Evolutionary conservation across 1,140 invertebrate genomes (phyloP).

Genomic region (Aphaenogaster ashmeadi): DNA sequence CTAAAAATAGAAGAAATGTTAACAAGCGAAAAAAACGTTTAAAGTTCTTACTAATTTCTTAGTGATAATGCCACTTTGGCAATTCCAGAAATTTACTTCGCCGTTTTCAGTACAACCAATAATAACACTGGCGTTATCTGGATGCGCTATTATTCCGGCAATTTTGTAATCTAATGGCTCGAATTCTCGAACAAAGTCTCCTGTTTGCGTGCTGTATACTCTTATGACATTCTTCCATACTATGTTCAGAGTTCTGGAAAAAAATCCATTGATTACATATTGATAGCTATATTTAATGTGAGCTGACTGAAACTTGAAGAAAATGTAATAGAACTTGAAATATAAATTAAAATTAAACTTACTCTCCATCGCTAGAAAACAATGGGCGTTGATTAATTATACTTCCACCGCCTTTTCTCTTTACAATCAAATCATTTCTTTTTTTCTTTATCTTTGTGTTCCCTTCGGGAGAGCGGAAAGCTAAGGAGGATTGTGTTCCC

Average conservation of each 20-base stretch:
- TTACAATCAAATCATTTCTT: conserved; percentile 71
- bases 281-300: conserved; percentile 26
- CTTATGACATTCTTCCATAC: conserved; percentile 87
- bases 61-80: conserved; percentile 86
- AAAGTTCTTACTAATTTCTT: conserved; percentile 83
- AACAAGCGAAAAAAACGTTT: conserved; percentile 3
- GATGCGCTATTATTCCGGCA: conserved; percentile 86
- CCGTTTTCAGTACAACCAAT: conserved; percentile 88
- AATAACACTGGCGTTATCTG: conserved; percentile 85
- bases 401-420: conserved; percentile 88
- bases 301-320: neutral
- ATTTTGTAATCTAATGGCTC: conserved; percentile 86
- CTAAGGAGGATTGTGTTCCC: too few species aligned
- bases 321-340: neutral
- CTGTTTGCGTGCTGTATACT: conserved; percentile 88
- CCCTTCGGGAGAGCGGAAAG: too few species aligned
- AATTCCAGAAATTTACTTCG: conserved; percentile 88
- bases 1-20: neutral
- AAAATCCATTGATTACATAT: conserved; percentile 44
- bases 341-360: conserved; percentile 81
- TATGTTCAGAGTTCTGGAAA: conserved; percentile 88
- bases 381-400: conserved; percentile 89
- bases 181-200: conserved; percentile 87
- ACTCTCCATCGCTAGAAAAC: conserved; percentile 90
- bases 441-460: too few species aligned